These are phyloP conservation scores for Drosophila miranda DNA, from an alignment of 1,140 invertebrate species.

Conservation along the genomic window DNA sequence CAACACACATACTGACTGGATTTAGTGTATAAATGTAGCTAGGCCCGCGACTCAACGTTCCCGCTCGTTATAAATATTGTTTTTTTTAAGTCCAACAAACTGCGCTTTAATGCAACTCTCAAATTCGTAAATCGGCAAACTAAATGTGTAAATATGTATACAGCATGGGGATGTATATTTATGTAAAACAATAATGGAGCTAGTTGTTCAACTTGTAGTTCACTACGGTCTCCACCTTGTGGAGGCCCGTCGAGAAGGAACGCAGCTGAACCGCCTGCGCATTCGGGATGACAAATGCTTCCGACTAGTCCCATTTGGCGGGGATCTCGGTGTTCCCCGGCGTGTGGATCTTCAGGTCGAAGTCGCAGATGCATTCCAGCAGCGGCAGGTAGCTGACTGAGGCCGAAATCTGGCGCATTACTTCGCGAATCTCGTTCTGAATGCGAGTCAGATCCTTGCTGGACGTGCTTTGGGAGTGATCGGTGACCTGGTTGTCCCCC, in stretches of 20 bases:
- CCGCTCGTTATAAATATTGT: too few relatives aligned
- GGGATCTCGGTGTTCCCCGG: conserved; percentile 93
- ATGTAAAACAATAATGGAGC: conserved; percentile 20
- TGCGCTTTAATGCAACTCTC: conserved; percentile 54
- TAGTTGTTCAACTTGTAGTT: conserved; percentile 88
- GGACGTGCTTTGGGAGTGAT: conserved; percentile 83
- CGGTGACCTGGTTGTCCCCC: conserved; percentile 84
- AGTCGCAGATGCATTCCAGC: conserved; percentile 90
- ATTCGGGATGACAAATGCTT: conserved; percentile 94
- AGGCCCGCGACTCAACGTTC: too few relatives aligned
- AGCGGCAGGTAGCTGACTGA: conserved; percentile 90
- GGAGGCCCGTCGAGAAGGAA: conserved; percentile 96
- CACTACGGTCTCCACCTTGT: conserved; percentile 93
- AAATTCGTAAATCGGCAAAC: conserved; percentile 37
- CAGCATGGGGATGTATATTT: neutral
- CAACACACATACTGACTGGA: too few relatives aligned
- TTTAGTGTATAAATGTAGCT: too few relatives aligned
- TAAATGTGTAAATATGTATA: conserved; percentile 49
- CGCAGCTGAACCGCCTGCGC: conserved; percentile 96
- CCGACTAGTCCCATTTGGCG: conserved; percentile 94
- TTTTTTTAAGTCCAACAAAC: neutral
- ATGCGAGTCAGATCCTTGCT: conserved; percentile 92
- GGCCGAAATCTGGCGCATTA: conserved; percentile 94
- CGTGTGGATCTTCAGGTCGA: conserved; percentile 93
- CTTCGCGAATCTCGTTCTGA: conserved; percentile 95